phyloP scores from a whole-genome alignment of 2,113 vertebrate genomes.

The Scopus umbretta region DNA sequence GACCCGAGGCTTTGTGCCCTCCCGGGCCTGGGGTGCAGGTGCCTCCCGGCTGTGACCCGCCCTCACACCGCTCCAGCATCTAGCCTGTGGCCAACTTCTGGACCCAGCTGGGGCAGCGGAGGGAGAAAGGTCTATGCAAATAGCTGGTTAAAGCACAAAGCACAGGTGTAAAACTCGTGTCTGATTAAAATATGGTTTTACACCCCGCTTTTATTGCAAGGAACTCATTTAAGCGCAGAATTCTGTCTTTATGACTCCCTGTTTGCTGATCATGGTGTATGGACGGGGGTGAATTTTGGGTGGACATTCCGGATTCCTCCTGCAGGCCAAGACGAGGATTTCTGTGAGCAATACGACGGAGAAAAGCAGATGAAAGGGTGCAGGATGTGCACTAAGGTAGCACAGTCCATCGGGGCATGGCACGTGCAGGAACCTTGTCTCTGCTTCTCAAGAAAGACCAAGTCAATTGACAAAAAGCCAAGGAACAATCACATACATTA shows the following conservation, averaged over 20 bases:
- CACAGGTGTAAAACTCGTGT: not conserved
- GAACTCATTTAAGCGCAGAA: not conserved
- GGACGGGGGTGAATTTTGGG: not conserved
- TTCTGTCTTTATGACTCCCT: not conserved
- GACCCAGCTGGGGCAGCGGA: fast-evolving
- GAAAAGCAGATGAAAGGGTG: not conserved
- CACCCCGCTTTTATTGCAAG: not conserved
- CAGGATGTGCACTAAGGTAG: not conserved
- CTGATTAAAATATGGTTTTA: not conserved
- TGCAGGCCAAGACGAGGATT: fast-evolving
- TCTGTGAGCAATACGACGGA: fast-evolving
- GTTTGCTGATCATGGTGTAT: fast-evolving
- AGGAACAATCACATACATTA: not conserved
- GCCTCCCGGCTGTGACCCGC: too few relatives aligned
- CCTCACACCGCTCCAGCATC: fast-evolving
- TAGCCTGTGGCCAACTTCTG: not conserved
- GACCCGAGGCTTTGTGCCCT: not conserved
- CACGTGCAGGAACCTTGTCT: not conserved
- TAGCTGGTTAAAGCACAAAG: not conserved
- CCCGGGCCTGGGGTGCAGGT: fast-evolving
- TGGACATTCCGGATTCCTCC: not conserved
- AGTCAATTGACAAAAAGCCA: not conserved
- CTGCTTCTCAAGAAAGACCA: not conserved
- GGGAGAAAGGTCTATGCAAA: not conserved
- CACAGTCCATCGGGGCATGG: not conserved